Evolutionary conservation across 2,888 invertebrate genomes (phyloP).

Genomic region (Mactromeris polynyma): DNA sequence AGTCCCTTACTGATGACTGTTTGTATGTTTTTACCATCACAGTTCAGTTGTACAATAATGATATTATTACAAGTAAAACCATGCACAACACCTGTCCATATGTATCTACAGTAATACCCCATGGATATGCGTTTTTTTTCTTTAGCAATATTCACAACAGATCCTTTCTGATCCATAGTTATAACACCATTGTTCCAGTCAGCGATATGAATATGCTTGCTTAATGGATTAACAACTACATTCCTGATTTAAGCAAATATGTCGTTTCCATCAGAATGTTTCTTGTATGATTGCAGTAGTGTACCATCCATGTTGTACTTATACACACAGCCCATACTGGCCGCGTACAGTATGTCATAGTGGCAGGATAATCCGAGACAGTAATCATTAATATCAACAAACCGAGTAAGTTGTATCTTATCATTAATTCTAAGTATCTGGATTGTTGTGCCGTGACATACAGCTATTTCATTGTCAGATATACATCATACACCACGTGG

Average conservation of each 20-base stretch:
- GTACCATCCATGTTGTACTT: neutral
- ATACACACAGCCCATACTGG: neutral
- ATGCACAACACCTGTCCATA: no score
- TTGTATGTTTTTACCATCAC: no score
- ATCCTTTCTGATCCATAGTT: neutral
- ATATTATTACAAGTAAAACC: neutral
- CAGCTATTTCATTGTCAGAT: neutral
- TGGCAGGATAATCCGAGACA: neutral
- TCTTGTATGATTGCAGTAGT: neutral
- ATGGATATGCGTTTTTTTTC: neutral
- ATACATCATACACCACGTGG: neutral
- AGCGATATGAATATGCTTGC: neutral
- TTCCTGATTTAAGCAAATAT: neutral
- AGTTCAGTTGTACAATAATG: no score
- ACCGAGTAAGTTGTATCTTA: neutral
- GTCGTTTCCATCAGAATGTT: neutral
- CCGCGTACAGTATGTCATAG: neutral
- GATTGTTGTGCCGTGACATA: neutral
- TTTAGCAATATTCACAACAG: neutral
- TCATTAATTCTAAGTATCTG: neutral
- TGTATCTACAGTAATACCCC: no score
- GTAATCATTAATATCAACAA: neutral
- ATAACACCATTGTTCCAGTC: neutral
- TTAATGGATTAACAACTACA: neutral
- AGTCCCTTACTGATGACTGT: no score